Base-by-base conservation (phyloP, 2,797 vertebrate species). In the Percopsis omiscomaycus region DNA sequence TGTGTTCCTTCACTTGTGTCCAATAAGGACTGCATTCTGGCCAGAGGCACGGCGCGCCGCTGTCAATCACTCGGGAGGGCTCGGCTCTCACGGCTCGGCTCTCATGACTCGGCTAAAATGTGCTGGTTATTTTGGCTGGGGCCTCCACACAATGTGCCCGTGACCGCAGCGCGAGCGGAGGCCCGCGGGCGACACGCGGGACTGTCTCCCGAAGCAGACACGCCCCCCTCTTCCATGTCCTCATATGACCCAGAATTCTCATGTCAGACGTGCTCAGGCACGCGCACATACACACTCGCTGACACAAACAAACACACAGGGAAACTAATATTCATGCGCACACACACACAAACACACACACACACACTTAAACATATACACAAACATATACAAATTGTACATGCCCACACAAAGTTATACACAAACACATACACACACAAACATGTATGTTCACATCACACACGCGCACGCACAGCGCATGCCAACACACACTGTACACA, bases 231-330 rank as follows among this genome's bases (percentile, higher is more conserved):
- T 27, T 55, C 15, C 65, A 44, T 80, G 75, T 80, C 84, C 85
- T 84, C 55, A 81, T 55, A 48, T 83, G 82, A 83, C 79, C 77
- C 44, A 13, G 13, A 54, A 47, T 81, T 79, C 75, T 78, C 22
- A 67, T 64, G 69, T 15, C 27, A 67, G n/a, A 50, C 60, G 47
- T 59, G 16, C 55, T 11, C 59, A 59, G 1, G 57, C 59, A 59
- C 27, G 44, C 53, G 63, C 64, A 50, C 47, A n/a, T 45, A 55
- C 64, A 49, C 15, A 44, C 45, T 61, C 58, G 64, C 58, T 47
- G 48, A 49, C 27, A 11, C 58, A 52, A 5, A 11, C 46, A 59
- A 30, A 10, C 53, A 37, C 2, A 37, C 37, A 60, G 22, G 22
- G 22, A 22, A 22, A 22, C 22, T 22, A 22, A 22, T 22, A 22